Evolutionary conservation across 2,797 vertebrate species (phyloP), one percentile per base, ranked within the genome.

Genomic region (Microctenopoma lineatum): DNA sequence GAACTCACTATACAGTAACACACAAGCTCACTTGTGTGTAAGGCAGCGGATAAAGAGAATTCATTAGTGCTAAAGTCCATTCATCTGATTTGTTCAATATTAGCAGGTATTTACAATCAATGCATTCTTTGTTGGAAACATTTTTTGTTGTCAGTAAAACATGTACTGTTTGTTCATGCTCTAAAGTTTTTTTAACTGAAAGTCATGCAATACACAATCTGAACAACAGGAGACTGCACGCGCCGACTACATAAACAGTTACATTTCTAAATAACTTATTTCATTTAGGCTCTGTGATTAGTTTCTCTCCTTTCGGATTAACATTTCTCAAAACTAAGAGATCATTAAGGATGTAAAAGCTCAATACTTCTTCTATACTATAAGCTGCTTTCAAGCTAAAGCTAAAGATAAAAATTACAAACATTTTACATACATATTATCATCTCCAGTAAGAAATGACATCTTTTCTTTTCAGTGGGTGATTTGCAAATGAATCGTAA

Each of bases 401-500:
- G 6, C 41, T 2, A 2, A 6, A 16, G 41, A 5, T 44, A 7
- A 16, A 44, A 44, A 44, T 16, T 16, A 15, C 15, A 44, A 7
- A 15, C 14, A n/a, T 44, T 16, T 15, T 44, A 44, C 7, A 6
- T 14, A 7, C 5, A 16, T 16, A 44, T 44, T 44, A 44, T 16
- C 5, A 44, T 44, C 5, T 44, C 39, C 25, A 16, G 26, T 25
- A 5, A 10, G 12, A 15, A 60, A 39, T 16, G 16, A 15, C 4
- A 36, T 62, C 10, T 44, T 45, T 25, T 46, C 36, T 42, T 21
- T 21, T 50, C 2, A 34, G 4, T 4, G 10, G 21, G 66, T 53
- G 18, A 65, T 57, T 18, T 51, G 54, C 38, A n/a, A 70, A 67
- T 61, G 3, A 67, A 59, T 39, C 42, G 32, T 14, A 36, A 56